These are phyloP conservation scores for Syngnathus rostellatus DNA, from an alignment of 2,797 vertebrate genomes.

Conservation along the genomic window DNA sequence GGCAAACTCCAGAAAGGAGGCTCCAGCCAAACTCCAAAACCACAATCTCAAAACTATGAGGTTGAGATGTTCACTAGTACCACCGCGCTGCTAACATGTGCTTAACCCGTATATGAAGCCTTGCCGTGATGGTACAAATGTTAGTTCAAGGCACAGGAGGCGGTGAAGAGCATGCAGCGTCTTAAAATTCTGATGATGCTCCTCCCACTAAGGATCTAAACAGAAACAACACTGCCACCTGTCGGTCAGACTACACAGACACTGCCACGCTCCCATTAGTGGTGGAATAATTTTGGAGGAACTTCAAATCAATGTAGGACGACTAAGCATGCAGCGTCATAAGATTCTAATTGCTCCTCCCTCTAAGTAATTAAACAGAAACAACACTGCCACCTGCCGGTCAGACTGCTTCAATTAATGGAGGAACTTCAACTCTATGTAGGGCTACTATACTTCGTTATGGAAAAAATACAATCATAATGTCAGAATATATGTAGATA, in stretches of 20 bases:
- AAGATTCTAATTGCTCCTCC: no score
- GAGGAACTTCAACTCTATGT: no score
- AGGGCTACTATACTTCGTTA: no score
- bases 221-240: conserved; percentile 58
- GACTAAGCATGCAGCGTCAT: no score
- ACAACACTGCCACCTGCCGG: no score
- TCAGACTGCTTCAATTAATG: no score
- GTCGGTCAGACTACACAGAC: conserved; percentile 27
- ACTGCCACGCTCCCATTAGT: background rate
- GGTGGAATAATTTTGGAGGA: background rate
- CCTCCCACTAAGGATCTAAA: conserved; percentile 13
- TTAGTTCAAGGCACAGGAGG: background rate
- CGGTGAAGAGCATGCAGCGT: background rate
- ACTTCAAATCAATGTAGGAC: no score
- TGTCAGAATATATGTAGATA: no score
- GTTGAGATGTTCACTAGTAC: no score
- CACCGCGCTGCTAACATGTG: background rate
- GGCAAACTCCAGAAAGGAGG: background rate
- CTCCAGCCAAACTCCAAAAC: background rate
- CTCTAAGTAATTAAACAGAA: no score
- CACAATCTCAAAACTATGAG: background rate
- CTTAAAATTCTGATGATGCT: background rate
- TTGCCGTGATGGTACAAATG: background rate
- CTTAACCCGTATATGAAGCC: background rate
- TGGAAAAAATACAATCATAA: no score